These are phyloP conservation scores for Hydrophis major DNA, from an alignment of 2,797 vertebrate species.

Conservation along the genomic window DNA sequence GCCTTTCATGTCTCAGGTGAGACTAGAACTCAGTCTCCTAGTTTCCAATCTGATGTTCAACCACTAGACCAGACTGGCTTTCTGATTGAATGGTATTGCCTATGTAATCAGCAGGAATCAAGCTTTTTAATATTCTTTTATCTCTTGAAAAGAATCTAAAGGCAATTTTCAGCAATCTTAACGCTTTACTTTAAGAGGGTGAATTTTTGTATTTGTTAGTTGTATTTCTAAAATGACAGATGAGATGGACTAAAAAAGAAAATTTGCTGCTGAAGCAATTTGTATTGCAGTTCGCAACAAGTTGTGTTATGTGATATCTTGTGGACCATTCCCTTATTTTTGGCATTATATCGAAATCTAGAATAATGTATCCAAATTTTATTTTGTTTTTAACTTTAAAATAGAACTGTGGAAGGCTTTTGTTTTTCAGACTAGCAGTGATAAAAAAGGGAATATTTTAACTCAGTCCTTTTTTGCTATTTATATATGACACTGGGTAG, in stretches of 20 bases:
- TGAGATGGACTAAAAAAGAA: neutral
- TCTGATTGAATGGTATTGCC: neutral
- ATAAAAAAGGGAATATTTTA: neutral
- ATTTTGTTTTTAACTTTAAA: neutral
- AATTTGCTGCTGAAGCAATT: neutral
- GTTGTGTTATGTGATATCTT: neutral
- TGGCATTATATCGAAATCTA: neutral
- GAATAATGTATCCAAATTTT: neutral
- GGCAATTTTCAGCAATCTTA: neutral
- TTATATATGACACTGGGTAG: neutral
- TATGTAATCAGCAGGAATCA: neutral
- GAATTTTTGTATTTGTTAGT: neutral
- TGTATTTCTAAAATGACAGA: neutral
- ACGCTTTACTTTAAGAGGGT: neutral
- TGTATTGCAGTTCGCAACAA: neutral
- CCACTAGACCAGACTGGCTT: neutral
- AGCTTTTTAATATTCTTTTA: neutral
- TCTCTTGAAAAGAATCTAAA: neutral
- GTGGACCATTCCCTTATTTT: neutral
- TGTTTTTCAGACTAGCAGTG: neutral
- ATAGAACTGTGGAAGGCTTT: neutral
- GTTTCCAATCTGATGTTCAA: neutral
- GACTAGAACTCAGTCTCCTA: neutral
- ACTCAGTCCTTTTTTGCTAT: neutral
- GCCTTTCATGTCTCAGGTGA: neutral